Evolutionary conservation across 2,797 vertebrate genomes (phyloP).

Genomic region (Pseudomugil gertrudae): DNA sequence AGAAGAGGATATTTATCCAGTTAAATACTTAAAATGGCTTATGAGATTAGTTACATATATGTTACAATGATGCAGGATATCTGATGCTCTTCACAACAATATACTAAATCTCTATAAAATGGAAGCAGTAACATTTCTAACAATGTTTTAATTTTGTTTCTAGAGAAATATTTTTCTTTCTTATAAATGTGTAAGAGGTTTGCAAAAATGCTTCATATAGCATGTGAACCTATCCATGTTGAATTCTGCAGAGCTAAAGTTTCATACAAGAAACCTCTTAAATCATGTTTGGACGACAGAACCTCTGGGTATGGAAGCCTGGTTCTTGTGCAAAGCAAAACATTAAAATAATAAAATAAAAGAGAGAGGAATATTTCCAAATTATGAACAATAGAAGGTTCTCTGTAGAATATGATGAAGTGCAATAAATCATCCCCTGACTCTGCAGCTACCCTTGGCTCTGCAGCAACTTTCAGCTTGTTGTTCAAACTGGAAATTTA

Average conservation of each 20-base stretch:
- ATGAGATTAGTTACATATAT: not conserved
- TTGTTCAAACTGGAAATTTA: not conserved
- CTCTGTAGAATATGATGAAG: not conserved
- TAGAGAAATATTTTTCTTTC: not conserved
- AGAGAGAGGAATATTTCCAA: not conserved
- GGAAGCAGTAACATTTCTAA: not conserved
- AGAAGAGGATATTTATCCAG: not conserved
- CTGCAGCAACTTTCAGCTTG: conserved; percentile 5
- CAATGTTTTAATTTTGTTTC: not conserved
- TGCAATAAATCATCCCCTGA: not conserved
- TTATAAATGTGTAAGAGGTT: not conserved
- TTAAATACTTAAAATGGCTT: not conserved
- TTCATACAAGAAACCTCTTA: not conserved
- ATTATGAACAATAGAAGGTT: not conserved
- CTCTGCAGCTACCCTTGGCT: conserved; percentile 1
- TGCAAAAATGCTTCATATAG: not conserved
- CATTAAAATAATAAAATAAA: not conserved
- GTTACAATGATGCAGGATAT: not conserved
- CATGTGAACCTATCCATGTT: not conserved
- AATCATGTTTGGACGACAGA: not conserved
- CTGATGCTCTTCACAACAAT: not conserved
- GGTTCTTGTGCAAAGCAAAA: not conserved
- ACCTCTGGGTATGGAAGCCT: not conserved
- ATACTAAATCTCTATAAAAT: not conserved
- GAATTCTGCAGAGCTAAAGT: not conserved